Evolutionary conservation across 2,797 vertebrate species (phyloP), one percentile per base, ranked within the genome.

Genomic region (Pelobates cultripes): DNA sequence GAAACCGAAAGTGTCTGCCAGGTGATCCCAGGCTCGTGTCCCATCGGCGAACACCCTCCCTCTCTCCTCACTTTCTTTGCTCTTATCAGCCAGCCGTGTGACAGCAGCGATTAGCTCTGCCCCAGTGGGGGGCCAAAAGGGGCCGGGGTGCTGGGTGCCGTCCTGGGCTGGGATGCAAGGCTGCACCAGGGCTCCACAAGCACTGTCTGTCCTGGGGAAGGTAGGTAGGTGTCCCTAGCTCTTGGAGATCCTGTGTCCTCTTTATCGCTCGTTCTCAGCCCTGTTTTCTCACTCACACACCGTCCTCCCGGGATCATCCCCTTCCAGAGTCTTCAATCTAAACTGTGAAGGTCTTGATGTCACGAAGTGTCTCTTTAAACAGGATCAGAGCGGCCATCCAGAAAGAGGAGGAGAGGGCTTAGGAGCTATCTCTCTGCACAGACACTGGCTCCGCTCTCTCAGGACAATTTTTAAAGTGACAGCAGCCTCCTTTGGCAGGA

Each of bases 401-500:
- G 86, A 87, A 86, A 88, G 88, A 87, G 83, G 86, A 86, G 89
- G 89, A 82, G 85, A 81, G 80, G 90, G 87, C 51, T 84, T 79
- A 13, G 86, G 87, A 78, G 88, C 86, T 90, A 90, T 93, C 93
- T 92, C 85, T 85, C 85, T 86, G 82, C 80, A 80, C 74, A 88
- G 90, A 91, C 88, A 88, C 85, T 88, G 89, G 93, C 90, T 91
- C 91, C 91, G 28, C 28, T 90, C 92, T 89, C 89, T 92, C 91
- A 92, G 93, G 93, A 92, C 89, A 93, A 28, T 93, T 92, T 88
- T 94, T 94, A 94, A 95, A 96, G 95, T 94, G 95, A 96, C 96
- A 95, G 95, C 92, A 93, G 92, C 91, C 91, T 91, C 88, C 90
- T 91, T 85, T 80, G 89, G 92, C 91, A 94, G 91, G 87, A 92